Base-by-base conservation (phyloP, 2,888 invertebrate species). In the Agonopterix arenella region DNA sequence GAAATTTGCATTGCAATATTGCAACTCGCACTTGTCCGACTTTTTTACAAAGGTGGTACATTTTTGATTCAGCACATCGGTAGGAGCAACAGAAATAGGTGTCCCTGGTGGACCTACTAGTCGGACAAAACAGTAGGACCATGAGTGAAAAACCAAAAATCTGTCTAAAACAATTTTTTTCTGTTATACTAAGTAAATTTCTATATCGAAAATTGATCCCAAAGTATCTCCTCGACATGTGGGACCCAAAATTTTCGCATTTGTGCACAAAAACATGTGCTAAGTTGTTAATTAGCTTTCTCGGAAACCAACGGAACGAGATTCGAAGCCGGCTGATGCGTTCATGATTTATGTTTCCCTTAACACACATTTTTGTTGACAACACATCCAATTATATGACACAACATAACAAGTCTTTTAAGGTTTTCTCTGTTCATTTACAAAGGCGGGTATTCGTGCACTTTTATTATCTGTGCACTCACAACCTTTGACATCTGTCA, bases 231-330 rank as follows among this genome's bases (percentile, higher is more conserved):
- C 4, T 40, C 40, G n/a, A 45, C 45, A 45, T 36, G 36, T 18
- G 44, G 18, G 36, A 36, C 44, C 11, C 10, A n/a, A 38, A 38
- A 37, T 13, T 16, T 46, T 46, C 16, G 46, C 38, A 46, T 46
- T 13, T 16, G 52, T 52, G 54, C 55, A 68, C 71, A 83, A 85
- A 85, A 45, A 84, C 78, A 76, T 78, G 84, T 85, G 86, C 76
- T 71, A 83, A 84, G 63, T 76, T 75, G 85, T 74, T 80, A 84
- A 85, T 81, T 74, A 73, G 66, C 74, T 78, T 85, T 84, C 85
- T 79, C 57, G 66, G 85, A 84, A 83, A 57, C 58, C 56, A 62
- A 57, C 61, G 63, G 65, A 61, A 64, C 66, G 59, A 55, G 56
- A 55, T 59, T 60, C 62, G 62, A 58, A 48, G 56, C 62, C 54